phyloP scores from a whole-genome alignment of 2,113 vertebrate species.

The Atherinomorus stipes region DNA sequence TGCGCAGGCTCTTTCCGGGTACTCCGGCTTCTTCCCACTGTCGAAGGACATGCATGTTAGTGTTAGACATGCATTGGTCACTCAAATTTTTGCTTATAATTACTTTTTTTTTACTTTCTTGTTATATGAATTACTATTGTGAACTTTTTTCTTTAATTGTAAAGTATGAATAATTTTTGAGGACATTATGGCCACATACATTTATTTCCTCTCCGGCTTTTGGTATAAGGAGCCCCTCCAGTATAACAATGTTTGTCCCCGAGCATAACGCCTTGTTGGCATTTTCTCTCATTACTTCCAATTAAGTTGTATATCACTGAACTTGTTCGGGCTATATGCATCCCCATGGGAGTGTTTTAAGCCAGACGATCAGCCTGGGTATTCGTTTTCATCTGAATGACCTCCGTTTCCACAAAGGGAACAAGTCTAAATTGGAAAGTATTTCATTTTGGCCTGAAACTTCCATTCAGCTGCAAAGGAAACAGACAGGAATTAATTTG shows the following conservation, averaged over 20 bases:
- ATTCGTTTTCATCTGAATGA: slow-evolving; percentile 61
- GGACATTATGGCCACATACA: not conserved
- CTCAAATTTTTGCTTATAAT: too few relatives aligned
- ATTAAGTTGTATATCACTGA: slow-evolving; percentile 49
- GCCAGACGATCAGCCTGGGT: slow-evolving; percentile 51
- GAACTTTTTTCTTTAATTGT: too few relatives aligned
- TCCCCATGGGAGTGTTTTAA: slow-evolving; percentile 36
- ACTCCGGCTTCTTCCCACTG: too few relatives aligned
- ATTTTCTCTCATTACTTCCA: slow-evolving; percentile 54
- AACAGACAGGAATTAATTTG: slow-evolving; percentile 64
- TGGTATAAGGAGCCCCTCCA: not conserved
- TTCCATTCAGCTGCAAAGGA: slow-evolving; percentile 47
- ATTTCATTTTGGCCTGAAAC: slow-evolving; percentile 55
- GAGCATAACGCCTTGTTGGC: slow-evolving; percentile 22
- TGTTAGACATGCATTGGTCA: too few relatives aligned
- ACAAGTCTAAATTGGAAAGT: slow-evolving; percentile 56
- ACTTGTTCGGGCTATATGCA: slow-evolving; percentile 36
- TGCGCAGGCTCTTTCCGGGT: too few relatives aligned
- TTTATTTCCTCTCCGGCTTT: slow-evolving; percentile 15
- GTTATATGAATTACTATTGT: too few relatives aligned
- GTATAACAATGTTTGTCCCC: slow-evolving; percentile 14
- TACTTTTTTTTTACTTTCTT: too few relatives aligned
- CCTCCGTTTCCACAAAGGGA: slow-evolving; percentile 36
- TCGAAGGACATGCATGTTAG: too few relatives aligned
- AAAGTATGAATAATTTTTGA: too few relatives aligned